A percentile compares a stretch with the other conserved stretches of the same genome.
Evolutionary conservation across 2,113 vertebrate species (phyloP).

Genomic region (Sinocyclocheilus maitianheensis): DNA sequence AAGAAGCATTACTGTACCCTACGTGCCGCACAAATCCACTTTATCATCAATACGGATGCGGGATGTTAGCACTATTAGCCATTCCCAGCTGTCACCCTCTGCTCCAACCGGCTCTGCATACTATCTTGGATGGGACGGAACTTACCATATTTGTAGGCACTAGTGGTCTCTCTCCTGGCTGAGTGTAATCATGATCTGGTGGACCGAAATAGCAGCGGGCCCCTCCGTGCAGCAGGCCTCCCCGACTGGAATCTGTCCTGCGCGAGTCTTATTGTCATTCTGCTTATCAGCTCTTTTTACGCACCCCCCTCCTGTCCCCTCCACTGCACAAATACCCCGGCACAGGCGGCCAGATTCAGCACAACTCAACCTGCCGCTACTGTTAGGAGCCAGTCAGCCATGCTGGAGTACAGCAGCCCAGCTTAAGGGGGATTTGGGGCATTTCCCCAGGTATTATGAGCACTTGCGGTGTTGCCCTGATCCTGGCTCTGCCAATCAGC

Average conservation of each 20-base stretch:
- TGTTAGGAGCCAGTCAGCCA: conserved; percentile 56
- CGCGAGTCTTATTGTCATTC: conserved; percentile 69
- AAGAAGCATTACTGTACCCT: conserved; percentile 6
- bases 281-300: conserved; percentile 80
- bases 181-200: conserved; percentile 80
- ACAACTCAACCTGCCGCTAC: conserved; percentile 37
- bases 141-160: conserved; percentile 83
- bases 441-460: conserved; percentile 50
- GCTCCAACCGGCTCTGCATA: conserved; percentile 18
- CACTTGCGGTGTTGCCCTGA: not conserved
- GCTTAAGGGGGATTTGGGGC: conserved; percentile 57
- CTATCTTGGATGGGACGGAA: conserved; percentile 33
- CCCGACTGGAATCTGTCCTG: conserved; percentile 74
- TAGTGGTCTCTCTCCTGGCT: conserved; percentile 50
- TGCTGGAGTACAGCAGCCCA: conserved; percentile 33
- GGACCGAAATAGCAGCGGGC: conserved; percentile 80
- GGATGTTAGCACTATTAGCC: conserved; percentile 51
- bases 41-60: conserved; percentile 28
- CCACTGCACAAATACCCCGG: conserved; percentile 63
- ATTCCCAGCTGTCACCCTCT: conserved; percentile 45
- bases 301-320: conserved; percentile 61
- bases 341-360: conserved; percentile 42
- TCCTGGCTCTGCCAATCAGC: conserved; percentile 19
- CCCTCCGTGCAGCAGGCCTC: conserved; percentile 61
- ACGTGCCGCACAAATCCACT: conserved; percentile 25